Evolutionary conservation across 2,113 vertebrate species (phyloP), one percentile per base, ranked within the genome.

Genomic region (Syngnathus typhle): DNA sequence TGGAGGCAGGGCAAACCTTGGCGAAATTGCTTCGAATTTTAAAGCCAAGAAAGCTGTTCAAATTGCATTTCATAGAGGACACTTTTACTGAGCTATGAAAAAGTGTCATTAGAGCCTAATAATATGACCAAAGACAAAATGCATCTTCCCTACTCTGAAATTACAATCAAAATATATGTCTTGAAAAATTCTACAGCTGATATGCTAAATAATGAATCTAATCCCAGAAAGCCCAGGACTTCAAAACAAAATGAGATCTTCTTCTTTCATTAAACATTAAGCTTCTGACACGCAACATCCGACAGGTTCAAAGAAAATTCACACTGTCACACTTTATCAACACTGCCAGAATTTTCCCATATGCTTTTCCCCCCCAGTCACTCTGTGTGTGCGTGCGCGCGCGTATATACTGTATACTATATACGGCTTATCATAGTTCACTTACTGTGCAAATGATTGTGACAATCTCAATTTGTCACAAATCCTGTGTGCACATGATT

Each of bases 291-390:
- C 65, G 47, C 36, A 71, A 75, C 75, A 81, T 79, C 74, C 18
- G 38, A 81, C 66, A 70, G 66, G 68, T 86, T 84, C 73, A 79
- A 78, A 84, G 81, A 74, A 67, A 78, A 85, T 83, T 87, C 80
- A 74, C 85, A 77, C 74, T 81, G 80, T 89, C 86, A 83, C 68
- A 88, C 80, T 76, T 85, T 78, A 87, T 88, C 86, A 87, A 83
- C 80, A 87, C 81, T 72, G 68, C n/a, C 5, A 70, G 69, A 81
- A 80, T 77, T 74, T 69, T 76, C 71, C 65, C 75, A 67, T 59
- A 80, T 80, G 76, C 73, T 73, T 64, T 69, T 68, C 76, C 71
- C 78, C 65, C 66, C 2, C 2, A 32, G 27, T 32, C 27, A 32
- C 27, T 32, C 27, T 43, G 41, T 8, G 41, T 12, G 41, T 43